Base-by-base conservation (phyloP, 1,140 invertebrate species). In the Bicyclus anynana region DNA sequence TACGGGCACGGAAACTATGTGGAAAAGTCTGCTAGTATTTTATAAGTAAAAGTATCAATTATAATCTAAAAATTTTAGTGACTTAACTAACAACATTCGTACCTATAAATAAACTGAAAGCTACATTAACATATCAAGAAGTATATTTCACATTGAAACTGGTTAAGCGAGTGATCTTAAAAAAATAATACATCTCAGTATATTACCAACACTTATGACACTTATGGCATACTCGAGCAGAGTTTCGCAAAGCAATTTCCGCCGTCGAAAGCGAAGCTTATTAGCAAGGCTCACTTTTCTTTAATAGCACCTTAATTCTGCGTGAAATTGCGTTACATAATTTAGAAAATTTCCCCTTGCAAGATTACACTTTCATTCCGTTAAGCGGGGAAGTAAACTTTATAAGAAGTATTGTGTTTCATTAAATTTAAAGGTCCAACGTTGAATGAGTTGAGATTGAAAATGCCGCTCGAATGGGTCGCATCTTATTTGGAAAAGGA, bases 211-310 rank as follows among this genome's bases (percentile, higher is more conserved):
- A 33, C 29, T 33, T 33, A 12, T 33, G 10, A 12, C 29, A 33
- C 37, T 38, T 16, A 38, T 10, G 37, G 40, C 29, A 47, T 56
- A 46, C 49, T 52, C 33, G 12, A 42, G 37, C 23, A 10, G 21
- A 27, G 23, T 56, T 49, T 49, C 29, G 44, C 44, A 29, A 49
- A 42, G 33, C 13, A 49, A 56, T 56, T 56, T 56, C 46, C 53
- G 47, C 23, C 5, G 35, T 49, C 48, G 46, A 56, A 49, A 56
- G 14, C 53, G 23, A 42, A 33, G 21, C 23, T 49, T 48, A 47
- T 54, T 21, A 44, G 23, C 27, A 35, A 33, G 29, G 27, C 47
- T 49, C 48, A 20, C 48, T 33, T 20, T 35, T 37, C 29, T 50
- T 20, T 50, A 50, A 50, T 50, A 20, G 48, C 26, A 18, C 26